Percentiles rank a stretch among this genome's conserved stretches.
phyloP scores from a whole-genome alignment of 1,140 invertebrate genomes.

The Drosophila eugracilis region DNA sequence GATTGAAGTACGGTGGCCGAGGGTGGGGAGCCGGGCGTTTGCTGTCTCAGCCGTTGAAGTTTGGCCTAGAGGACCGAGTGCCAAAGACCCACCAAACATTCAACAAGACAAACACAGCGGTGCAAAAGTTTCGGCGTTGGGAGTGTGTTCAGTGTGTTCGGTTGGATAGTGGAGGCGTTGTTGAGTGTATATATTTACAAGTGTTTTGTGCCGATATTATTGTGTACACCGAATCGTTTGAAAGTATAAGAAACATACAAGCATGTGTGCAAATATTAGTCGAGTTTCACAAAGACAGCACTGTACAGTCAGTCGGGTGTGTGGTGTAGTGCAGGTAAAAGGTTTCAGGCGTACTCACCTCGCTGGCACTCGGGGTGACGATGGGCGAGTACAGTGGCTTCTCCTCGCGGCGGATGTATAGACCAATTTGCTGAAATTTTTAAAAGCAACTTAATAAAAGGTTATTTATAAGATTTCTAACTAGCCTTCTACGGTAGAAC shows the following conservation, averaged over 20 bases:
- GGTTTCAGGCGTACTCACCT: conserved; percentile 59
- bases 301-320: conserved; percentile 6
- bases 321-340: neutral
- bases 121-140: conserved; percentile 49
- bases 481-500: too few relatives aligned
- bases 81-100: conserved; percentile 54
- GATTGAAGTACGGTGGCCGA: conserved; percentile 29
- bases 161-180: conserved; percentile 46
- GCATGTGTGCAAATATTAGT: conserved; percentile 78
- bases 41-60: conserved; percentile 64
- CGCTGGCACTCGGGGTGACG: conserved; percentile 70
- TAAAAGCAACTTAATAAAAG: neutral
- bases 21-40: conserved; percentile 2
- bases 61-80: conserved; percentile 53
- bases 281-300: conserved; percentile 62
- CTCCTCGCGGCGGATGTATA: conserved; percentile 75
- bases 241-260: conserved; percentile 77
- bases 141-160: neutral
- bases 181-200: conserved; percentile 69
- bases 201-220: conserved; percentile 56
- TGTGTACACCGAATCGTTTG: conserved; percentile 67
- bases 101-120: conserved; percentile 75
- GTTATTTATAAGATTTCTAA: neutral
- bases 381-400: conserved; percentile 72
- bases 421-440: conserved; percentile 77